Evolutionary conservation across 2,888 invertebrate genomes (phyloP), one percentile per base, ranked within the genome.

Genomic region (Thymelicus sylvestris): DNA sequence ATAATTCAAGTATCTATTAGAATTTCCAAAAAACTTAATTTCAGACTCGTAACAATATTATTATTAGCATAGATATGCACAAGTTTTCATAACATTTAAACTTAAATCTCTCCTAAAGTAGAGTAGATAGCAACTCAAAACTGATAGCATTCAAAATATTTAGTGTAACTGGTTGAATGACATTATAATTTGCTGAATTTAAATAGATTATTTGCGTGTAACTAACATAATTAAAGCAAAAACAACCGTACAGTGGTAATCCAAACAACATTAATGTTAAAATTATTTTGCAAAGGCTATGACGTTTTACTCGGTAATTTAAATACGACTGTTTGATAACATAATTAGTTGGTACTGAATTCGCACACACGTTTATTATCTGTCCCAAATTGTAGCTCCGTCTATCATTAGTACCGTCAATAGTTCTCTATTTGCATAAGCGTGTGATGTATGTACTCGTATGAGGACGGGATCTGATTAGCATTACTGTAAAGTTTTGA

Each of bases 381-480:
- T 65, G 52, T 52, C 12, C 39, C 39, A 65, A 65, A 65, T 55
- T 65, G 52, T 65, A 65, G 65, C 64, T 38, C 15, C 57, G 57
- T 63, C 63, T 68, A 62, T 68, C 68, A 68, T 68, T 68, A 68
- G 47, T 47, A 47, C 57, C 68, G 57, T 47, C 68, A 57, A 68
- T 68, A 68, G 68, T 68, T 62, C 41, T 38, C 52, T 68, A 63
- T 68, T 63, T 63, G 63, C 68, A 68, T 57, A 52, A 24, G 31
- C 31, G 24, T 61, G 24, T 62, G 61, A 67, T 52, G 61, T 67
- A 61, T 67, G 44, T 55, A 68, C 44, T 44, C 44, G 44, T 44
- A 52, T 12, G 24, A 50, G 41, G 41, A 41, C 39, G n/a, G 39
- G 12, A 57, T 55, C 63, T 63, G 47, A 50, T 61, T 41, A 68